A percentile compares a stretch with the other conserved stretches of the same genome.
These are phyloP conservation scores for Vultur gryphus DNA, from an alignment of 2,797 vertebrate species.

Conservation along the genomic window DNA sequence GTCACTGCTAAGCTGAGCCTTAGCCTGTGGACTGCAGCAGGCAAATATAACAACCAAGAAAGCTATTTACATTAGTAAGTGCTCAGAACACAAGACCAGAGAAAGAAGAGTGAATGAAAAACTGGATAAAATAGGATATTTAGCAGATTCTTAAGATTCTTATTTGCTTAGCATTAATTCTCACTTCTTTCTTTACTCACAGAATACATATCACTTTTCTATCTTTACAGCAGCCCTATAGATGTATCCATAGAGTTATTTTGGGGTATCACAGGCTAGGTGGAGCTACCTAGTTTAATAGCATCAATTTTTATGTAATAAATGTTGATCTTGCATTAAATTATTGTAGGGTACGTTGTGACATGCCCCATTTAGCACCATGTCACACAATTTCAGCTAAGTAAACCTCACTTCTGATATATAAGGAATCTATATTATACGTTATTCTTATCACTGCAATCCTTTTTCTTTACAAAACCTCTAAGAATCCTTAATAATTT, in stretches of 20 bases:
- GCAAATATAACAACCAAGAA: background rate
- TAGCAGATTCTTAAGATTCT: background rate
- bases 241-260: background rate
- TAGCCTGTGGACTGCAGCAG: background rate
- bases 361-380: constrained; percentile 38
- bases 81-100: background rate
- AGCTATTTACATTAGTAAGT: background rate
- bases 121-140: background rate
- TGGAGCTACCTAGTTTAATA: constrained; percentile 41
- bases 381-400: constrained; percentile 41
- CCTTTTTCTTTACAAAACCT: constrained; percentile 32
- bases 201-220: background rate
- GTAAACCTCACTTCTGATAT: constrained; percentile 20
- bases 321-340: constrained; percentile 19
- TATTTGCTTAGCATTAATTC: background rate
- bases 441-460: constrained; percentile 16
- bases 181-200: background rate
- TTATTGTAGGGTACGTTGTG: constrained; percentile 8
- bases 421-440: background rate
- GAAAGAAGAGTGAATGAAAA: background rate
- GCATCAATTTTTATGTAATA: constrained; percentile 17
- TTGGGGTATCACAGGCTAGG: background rate
- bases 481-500: constrained; percentile 5
- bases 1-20: background rate
- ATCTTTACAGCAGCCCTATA: background rate